Conservation (phyloP, 1,140 invertebrate species). For the Drosophila tsacasi region DNA sequence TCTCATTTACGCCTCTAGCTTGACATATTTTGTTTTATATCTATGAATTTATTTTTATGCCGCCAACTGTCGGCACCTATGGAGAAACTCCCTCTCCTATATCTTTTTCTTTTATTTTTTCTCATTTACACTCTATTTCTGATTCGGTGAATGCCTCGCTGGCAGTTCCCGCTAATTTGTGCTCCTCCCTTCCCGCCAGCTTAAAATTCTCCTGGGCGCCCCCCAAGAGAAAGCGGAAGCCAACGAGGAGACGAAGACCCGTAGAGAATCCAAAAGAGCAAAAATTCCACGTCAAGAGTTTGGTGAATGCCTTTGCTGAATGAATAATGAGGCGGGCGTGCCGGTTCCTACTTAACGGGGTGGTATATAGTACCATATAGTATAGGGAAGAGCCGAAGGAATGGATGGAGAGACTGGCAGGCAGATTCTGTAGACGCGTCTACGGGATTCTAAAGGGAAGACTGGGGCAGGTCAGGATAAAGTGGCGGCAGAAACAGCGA, state of each 20-base stretch:
- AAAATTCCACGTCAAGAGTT: constrained; percentile 56
- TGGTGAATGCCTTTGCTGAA: constrained; percentile 65
- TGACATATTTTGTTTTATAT: constrained; percentile 69
- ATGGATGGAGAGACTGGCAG: constrained; percentile 1
- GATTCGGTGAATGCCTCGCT: constrained; percentile 49
- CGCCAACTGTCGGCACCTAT: constrained; percentile 56
- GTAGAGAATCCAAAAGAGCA: constrained; percentile 31
- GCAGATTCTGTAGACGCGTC: constrained; percentile 30
- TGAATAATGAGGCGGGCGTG: constrained; percentile 72
- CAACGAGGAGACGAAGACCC: constrained; percentile 5
- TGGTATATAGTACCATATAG: neutral
- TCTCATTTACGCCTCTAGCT: constrained; percentile 53
- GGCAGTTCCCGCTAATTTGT: constrained; percentile 79
- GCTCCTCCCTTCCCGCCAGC: constrained; percentile 26
- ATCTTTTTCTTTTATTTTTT: neutral
- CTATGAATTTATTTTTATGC: constrained; percentile 59
- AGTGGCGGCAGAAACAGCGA: neutral
- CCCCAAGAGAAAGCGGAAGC: constrained; percentile 47
- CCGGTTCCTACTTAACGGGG: constrained; percentile 4
- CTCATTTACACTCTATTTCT: constrained; percentile 46
- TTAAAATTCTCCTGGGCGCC: constrained; percentile 62
- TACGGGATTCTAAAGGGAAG: constrained; percentile 10
- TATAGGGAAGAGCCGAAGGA: neutral
- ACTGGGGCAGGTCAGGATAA: constrained; percentile 37
- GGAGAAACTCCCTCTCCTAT: constrained; percentile 10